phyloP scores from a whole-genome alignment of 2,113 vertebrate genomes.

The Albula glossodonta region DNA sequence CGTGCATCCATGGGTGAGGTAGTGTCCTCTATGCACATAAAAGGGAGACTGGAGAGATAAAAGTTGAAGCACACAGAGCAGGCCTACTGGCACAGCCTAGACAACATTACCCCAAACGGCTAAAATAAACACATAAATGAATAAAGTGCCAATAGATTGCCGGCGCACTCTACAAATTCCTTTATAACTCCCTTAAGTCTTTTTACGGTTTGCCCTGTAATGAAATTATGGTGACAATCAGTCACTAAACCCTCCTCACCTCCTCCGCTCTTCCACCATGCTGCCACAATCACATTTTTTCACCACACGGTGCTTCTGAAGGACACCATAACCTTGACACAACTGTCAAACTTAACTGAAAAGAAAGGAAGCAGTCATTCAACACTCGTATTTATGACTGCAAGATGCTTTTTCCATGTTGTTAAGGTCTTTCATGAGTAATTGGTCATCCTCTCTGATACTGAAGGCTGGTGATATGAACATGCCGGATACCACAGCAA shows the following conservation, averaged over 20 bases:
- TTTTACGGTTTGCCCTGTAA: background rate
- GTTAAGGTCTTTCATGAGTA: background rate
- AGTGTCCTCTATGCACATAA: too few relatives aligned
- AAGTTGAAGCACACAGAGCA: background rate
- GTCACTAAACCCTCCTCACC: background rate
- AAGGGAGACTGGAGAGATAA: background rate
- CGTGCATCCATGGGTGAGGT: too few relatives aligned
- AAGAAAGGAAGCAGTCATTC: background rate
- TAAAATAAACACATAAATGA: background rate
- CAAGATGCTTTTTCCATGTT: background rate
- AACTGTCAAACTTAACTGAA: background rate
- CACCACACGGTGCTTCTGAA: background rate
- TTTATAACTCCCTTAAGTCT: background rate
- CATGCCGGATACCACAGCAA: too few relatives aligned
- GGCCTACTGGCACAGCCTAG: background rate
- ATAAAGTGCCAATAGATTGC: background rate
- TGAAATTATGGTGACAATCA: background rate
- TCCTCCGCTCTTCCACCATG: background rate
- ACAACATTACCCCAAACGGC: background rate
- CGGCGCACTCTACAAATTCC: background rate
- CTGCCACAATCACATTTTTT: background rate
- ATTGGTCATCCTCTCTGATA: background rate
- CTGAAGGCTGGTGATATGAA: background rate
- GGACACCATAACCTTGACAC: background rate
- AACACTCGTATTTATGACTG: background rate